Evolutionary conservation across 2,797 vertebrate species (phyloP).

Genomic region (Thaleichthys pacificus): DNA sequence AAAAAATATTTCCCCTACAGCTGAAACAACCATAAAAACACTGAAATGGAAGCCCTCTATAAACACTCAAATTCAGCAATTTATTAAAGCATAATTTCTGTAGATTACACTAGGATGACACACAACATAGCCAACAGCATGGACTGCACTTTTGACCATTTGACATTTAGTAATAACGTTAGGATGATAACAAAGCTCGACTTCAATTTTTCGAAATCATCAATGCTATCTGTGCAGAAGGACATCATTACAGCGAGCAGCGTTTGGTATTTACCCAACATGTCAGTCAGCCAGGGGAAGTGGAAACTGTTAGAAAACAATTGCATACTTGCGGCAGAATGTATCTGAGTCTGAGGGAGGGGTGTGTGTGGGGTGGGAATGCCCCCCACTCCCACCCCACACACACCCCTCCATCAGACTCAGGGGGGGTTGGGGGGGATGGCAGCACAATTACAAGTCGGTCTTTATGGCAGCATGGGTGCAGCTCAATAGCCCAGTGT

Average conservation of each 20-base stretch:
- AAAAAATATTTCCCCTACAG: slow-evolving; percentile 15
- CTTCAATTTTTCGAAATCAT: not conserved
- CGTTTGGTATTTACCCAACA: slow-evolving; percentile 26
- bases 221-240: slow-evolving; percentile 13
- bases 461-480: slow-evolving; percentile 62
- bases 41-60: not conserved
- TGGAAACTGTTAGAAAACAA: slow-evolving; percentile 44
- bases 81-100: not conserved
- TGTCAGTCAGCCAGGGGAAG: slow-evolving; percentile 37
- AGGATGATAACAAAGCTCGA: not conserved
- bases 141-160: not conserved
- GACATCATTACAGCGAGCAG: slow-evolving; percentile 11
- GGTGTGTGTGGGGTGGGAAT: not conserved
- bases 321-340: slow-evolving; percentile 16
- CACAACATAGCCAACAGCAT: not conserved
- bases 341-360: slow-evolving; percentile 25
- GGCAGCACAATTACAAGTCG: slow-evolving; percentile 55
- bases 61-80: not conserved
- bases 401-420: slow-evolving; percentile 9
- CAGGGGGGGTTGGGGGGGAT: not conserved
- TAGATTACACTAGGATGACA: not conserved
- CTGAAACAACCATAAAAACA: not conserved
- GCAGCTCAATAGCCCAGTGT: slow-evolving; percentile 55
- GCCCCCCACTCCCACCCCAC: not conserved
- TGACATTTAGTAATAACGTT: no score